Evolutionary conservation across 1,140 invertebrate species (phyloP), one percentile per base, ranked within the genome.

Genomic region (Drosophila tani): DNA sequence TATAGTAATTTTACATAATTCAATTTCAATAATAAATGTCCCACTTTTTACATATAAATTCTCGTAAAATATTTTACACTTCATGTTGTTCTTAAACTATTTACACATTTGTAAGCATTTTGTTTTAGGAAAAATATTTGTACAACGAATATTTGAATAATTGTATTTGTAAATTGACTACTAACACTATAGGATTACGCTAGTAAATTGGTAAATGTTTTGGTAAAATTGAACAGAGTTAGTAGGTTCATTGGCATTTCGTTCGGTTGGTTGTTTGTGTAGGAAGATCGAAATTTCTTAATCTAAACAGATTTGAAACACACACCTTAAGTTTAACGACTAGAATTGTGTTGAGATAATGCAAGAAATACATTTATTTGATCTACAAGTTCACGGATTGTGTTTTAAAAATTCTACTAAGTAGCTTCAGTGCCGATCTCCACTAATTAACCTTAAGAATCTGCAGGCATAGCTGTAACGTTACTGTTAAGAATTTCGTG

Each of bases 261-360:
- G 57, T 65, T 65, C 27, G 55, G 69, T 51, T 74, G 40, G 38
- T 38, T 11, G 21, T 46, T 17, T 67, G 55, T 45, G 14, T 55
- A 55, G 67, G 46, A 73, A 45, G 53, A 65, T 80, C 69, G 17
- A 46, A 60, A 45, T 69, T 35, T 66, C 55, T 69, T 55, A 65
- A 14, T 51, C 55, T 62, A 29, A 69, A 57, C 49, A n/a, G 14
- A 60, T 58, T 56, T 68, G 5, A 68, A 45, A 56, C 59, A 79
- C 73, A 73, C 35, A 51, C 40, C 58, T 73, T 76, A 55, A 59
- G 41, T 50, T 47, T 73, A 57, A 70, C 68, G 84, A 87, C 84
- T 87, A 87, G 83, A 87, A 65, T 47, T 75, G 80, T 88, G 84
- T 68, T 84, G 80, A 87, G 80, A 87, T 81, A 53, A 63, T 63